These are phyloP conservation scores for Drosophila repletoides DNA, from an alignment of 1,140 invertebrate species.

Conservation along the genomic window DNA sequence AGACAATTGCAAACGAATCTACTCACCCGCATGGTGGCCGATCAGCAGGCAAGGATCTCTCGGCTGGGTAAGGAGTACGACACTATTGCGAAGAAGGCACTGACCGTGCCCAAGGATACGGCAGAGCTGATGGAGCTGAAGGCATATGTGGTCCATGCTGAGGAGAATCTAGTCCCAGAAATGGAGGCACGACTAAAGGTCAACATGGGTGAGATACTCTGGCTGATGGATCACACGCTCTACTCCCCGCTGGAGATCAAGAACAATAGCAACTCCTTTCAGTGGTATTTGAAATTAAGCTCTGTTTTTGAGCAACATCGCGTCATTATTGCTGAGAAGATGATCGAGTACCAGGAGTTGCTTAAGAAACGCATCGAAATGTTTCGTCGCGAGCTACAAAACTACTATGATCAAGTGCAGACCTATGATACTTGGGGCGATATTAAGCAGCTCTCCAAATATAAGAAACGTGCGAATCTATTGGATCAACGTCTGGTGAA, in stretches of 20 bases:
- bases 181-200: conserved; percentile 89
- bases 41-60: conserved; percentile 88
- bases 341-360: conserved; percentile 92
- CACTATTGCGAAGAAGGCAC: conserved; percentile 89
- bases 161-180: conserved; percentile 87
- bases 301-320: conserved; percentile 92
- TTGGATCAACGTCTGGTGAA: conserved; percentile 87
- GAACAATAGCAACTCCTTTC: conserved; percentile 92
- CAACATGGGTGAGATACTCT: conserved; percentile 78
- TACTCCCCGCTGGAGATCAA: conserved; percentile 93
- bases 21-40: conserved; percentile 88
- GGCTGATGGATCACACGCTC: conserved; percentile 89
- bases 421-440: conserved; percentile 95
- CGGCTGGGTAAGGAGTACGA: conserved; percentile 94
- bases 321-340: conserved; percentile 91
- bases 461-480: conserved; percentile 90
- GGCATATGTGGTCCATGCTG: conserved; percentile 87
- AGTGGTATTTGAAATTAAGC: conserved; percentile 92
- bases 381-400: conserved; percentile 87
- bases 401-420: conserved; percentile 91
- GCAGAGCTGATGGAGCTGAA: conserved; percentile 92
- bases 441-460: conserved; percentile 92
- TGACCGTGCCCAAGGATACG: conserved; percentile 92
- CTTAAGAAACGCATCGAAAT: conserved; percentile 84
- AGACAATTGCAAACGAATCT: conserved; percentile 88